Evolutionary conservation across 2,888 invertebrate species (phyloP).

Genomic region (Eledone cirrhosa): DNA sequence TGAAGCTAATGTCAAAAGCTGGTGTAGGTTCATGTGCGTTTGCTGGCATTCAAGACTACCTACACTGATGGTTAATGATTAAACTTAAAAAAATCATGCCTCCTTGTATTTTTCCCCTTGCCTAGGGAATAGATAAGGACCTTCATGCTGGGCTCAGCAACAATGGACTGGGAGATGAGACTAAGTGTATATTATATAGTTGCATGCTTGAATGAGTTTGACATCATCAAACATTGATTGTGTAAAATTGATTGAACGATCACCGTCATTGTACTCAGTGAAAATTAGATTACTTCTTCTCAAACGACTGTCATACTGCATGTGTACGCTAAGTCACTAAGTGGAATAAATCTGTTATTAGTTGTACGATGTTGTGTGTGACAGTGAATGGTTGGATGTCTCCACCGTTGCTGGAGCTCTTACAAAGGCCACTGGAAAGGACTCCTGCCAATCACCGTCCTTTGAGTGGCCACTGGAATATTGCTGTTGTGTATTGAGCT

Average conservation of each 20-base stretch:
- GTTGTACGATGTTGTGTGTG: neutral
- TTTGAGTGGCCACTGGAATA: neutral
- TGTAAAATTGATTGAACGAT: constrained; percentile 2
- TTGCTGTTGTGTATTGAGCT: neutral
- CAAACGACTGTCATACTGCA: neutral
- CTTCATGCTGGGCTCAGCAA: constrained; percentile 9
- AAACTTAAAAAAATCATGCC: neutral
- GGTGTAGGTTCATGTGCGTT: constrained; percentile 95
- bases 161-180: constrained; percentile 11
- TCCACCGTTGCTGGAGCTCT: neutral
- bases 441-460: neutral
- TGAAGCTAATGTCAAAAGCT: constrained; percentile 87
- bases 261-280: neutral
- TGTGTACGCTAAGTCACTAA: neutral
- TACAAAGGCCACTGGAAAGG: neutral
- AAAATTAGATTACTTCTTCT: neutral
- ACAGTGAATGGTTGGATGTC: neutral
- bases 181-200: constrained; percentile 8
- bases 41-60: constrained; percentile 80
- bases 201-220: constrained; percentile 10
- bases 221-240: neutral
- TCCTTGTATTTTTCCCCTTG: neutral
- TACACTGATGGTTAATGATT: constrained; percentile 52
- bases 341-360: constrained; percentile 3
- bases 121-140: neutral